Conservation (phyloP, 2,888 invertebrate genomes). For the Dryocosmus kuriphilus region DNA sequence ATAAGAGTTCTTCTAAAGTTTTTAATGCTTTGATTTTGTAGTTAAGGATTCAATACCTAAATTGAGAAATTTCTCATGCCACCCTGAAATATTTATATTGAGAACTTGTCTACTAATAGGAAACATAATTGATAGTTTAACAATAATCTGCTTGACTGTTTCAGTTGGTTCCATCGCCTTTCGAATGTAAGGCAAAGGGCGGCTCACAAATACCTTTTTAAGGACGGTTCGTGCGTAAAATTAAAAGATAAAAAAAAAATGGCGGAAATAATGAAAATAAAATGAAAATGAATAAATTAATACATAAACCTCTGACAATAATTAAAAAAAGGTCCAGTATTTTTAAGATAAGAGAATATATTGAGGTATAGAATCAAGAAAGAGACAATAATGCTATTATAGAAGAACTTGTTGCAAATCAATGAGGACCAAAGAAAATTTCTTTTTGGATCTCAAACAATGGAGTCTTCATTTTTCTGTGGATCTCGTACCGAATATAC, state of each 20-base stretch:
- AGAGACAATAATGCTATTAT: slow-evolving; percentile 4
- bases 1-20: no score
- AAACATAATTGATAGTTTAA: no score
- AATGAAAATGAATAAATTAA: neutral
- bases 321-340: neutral
- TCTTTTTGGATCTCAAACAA: neutral
- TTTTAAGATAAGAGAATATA: neutral
- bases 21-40: no score
- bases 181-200: slow-evolving; percentile 1
- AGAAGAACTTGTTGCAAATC: neutral
- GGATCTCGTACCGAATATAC: slow-evolving; percentile 3
- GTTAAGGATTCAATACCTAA: no score
- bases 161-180: slow-evolving; percentile 23
- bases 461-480: slow-evolving; percentile 10
- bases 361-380: neutral
- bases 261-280: slow-evolving; percentile 22
- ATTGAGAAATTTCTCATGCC: no score
- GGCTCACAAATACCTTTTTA: slow-evolving; percentile 5
- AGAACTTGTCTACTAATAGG: no score
- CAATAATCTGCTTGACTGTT: neutral
- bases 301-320: slow-evolving; percentile 10
- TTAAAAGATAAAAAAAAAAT: neutral
- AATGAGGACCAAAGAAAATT: slow-evolving; percentile 1
- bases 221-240: neutral
- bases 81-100: no score